phyloP scores from a whole-genome alignment of 2,113 vertebrate genomes.

The Neogale vison region DNA sequence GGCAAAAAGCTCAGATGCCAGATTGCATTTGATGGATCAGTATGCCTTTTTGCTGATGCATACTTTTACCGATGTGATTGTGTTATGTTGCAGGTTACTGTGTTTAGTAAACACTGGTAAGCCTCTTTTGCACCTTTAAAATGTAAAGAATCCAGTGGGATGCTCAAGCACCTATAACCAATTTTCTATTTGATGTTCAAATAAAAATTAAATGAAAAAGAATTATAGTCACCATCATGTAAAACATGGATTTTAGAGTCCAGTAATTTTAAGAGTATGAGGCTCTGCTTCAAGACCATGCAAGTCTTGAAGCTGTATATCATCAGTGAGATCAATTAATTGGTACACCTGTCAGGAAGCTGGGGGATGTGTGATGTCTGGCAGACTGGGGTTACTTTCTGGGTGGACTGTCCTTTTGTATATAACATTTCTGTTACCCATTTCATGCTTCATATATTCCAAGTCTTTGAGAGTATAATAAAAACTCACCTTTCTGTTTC shows the following conservation, averaged over 20 bases:
- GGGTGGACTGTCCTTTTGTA: not conserved
- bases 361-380: not conserved
- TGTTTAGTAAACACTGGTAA: conserved; percentile 74
- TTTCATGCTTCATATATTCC: not conserved
- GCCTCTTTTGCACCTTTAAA: conserved; percentile 78
- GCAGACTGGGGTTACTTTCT: not conserved
- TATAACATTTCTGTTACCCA: not conserved
- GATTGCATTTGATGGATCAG: conserved; percentile 75
- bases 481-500: not conserved
- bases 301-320: not conserved
- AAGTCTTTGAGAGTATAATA: not conserved
- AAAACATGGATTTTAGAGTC: not conserved
- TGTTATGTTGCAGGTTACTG: conserved; percentile 74
- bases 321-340: not conserved
- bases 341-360: not conserved
- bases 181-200: conserved; percentile 85
- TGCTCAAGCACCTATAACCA: conserved; percentile 75
- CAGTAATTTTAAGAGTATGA: not conserved
- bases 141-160: conserved; percentile 71
- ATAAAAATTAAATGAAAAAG: conserved; percentile 82
- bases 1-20: conserved; percentile 75
- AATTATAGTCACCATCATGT: not conserved
- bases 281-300: not conserved
- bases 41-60: conserved; percentile 73
- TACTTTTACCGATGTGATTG: conserved; percentile 68